These are phyloP conservation scores for Gopherus flavomarginatus DNA, from an alignment of 2,113 vertebrate genomes.

Conservation along the genomic window DNA sequence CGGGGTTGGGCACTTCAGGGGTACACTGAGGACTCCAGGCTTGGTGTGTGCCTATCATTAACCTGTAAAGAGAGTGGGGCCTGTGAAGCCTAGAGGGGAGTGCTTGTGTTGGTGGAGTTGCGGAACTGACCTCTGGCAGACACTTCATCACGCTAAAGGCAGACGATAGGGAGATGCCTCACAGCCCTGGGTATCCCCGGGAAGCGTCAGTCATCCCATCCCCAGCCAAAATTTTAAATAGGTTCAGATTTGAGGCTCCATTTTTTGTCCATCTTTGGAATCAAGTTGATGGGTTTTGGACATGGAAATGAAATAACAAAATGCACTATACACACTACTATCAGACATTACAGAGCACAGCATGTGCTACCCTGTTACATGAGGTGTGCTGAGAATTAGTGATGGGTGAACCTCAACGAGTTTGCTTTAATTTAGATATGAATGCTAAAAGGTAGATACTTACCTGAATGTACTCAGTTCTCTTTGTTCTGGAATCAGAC, in stretches of 20 bases:
- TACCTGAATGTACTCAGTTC: neutral
- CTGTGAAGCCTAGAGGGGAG: neutral
- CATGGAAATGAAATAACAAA: neutral
- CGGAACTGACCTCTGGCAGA: too few relatives aligned
- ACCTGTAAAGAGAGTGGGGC: neutral
- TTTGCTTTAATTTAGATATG: neutral
- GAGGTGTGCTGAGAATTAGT: neutral
- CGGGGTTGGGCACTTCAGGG: neutral
- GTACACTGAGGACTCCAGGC: neutral
- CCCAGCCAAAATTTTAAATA: neutral
- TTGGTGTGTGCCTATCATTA: neutral
- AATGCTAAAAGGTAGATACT: fast-evolving
- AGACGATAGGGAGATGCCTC: neutral
- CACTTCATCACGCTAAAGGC: neutral
- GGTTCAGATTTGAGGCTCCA: neutral
- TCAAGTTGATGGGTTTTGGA: neutral
- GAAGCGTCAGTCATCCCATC: neutral
- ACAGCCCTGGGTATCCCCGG: neutral
- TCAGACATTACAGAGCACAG: neutral
- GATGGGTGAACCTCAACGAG: neutral
- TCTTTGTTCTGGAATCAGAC: neutral
- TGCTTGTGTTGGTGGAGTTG: too few relatives aligned
- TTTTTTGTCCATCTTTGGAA: neutral
- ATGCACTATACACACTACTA: neutral
- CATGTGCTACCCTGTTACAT: neutral